Conservation (phyloP, 2,797 vertebrate species). For the Syngnathus acus region DNA sequence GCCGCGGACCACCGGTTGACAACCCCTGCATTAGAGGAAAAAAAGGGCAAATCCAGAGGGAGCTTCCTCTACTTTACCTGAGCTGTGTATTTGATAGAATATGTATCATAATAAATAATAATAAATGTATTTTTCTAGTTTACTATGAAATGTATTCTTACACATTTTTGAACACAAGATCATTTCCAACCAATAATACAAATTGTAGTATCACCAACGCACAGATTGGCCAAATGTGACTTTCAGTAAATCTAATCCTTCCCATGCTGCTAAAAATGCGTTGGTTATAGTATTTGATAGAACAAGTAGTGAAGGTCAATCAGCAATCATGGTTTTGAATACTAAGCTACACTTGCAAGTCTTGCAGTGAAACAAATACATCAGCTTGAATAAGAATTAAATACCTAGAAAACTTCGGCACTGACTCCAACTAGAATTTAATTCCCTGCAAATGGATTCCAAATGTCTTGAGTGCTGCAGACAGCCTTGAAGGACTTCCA, state of each 20-base stretch:
- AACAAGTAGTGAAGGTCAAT: background rate
- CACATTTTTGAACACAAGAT: background rate
- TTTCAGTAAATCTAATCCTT: background rate
- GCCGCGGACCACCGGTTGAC: too few relatives aligned
- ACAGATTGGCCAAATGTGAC: too few relatives aligned
- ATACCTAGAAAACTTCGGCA: slow-evolving; percentile 8
- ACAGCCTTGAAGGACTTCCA: slow-evolving; percentile 25
- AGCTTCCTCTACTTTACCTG: background rate
- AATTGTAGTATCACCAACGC: background rate
- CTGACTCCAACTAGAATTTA: slow-evolving; percentile 23
- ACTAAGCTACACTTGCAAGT: slow-evolving; percentile 4
- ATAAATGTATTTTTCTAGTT: background rate
- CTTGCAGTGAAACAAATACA: slow-evolving; percentile 24
- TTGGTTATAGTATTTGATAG: background rate
- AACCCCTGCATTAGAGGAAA: background rate
- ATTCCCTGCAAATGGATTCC: slow-evolving; percentile 15
- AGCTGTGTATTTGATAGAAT: background rate
- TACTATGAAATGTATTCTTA: background rate
- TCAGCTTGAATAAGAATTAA: slow-evolving; percentile 15
- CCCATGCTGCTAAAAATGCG: background rate
- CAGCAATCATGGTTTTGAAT: slow-evolving; percentile 19
- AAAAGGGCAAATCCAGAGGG: slow-evolving; percentile 2
- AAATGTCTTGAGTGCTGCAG: slow-evolving; percentile 4
- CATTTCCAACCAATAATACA: too few relatives aligned
- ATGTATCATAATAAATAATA: background rate